These are phyloP conservation scores for Anarsia innoxiella DNA, from an alignment of 2,888 invertebrate species.

Conservation along the genomic window DNA sequence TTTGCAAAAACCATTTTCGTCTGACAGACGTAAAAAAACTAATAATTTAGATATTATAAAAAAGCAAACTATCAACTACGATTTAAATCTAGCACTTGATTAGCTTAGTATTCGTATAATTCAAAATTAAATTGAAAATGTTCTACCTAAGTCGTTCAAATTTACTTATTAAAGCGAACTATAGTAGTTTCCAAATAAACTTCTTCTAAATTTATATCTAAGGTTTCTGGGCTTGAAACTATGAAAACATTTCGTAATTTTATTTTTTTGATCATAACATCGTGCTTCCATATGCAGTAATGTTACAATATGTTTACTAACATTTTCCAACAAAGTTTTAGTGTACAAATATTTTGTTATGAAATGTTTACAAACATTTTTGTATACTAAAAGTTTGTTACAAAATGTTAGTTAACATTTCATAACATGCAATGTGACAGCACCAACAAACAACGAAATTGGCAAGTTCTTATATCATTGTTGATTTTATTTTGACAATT, in stretches of 20 bases:
- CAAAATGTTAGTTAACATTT: no score
- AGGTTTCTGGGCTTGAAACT: conserved; percentile 46
- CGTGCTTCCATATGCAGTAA: no score
- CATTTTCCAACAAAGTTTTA: no score
- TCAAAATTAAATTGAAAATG: conserved; percentile 55
- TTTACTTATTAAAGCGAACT: conserved; percentile 55
- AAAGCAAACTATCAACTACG: conserved; percentile 36
- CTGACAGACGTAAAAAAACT: not conserved
- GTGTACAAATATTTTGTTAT: no score
- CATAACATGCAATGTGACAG: no score
- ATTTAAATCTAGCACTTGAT: conserved; percentile 56
- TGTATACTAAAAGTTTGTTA: no score
- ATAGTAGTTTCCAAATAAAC: conserved; percentile 65
- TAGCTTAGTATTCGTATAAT: conserved; percentile 58
- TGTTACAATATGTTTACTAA: no score
- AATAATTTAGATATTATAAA: conserved; percentile 15
- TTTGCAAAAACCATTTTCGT: not conserved
- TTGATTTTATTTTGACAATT: not conserved
- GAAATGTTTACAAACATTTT: no score
- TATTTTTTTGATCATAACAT: no score
- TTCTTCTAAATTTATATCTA: conserved; percentile 68
- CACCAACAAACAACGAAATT: no score
- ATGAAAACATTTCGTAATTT: conserved; percentile 28
- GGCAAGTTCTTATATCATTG: no score
- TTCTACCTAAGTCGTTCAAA: conserved; percentile 51